Percentiles rank a stretch among this genome's conserved stretches.
Evolutionary conservation across 23 tunicate species (phyloP).

Genomic region (Ascidia mentula): DNA sequence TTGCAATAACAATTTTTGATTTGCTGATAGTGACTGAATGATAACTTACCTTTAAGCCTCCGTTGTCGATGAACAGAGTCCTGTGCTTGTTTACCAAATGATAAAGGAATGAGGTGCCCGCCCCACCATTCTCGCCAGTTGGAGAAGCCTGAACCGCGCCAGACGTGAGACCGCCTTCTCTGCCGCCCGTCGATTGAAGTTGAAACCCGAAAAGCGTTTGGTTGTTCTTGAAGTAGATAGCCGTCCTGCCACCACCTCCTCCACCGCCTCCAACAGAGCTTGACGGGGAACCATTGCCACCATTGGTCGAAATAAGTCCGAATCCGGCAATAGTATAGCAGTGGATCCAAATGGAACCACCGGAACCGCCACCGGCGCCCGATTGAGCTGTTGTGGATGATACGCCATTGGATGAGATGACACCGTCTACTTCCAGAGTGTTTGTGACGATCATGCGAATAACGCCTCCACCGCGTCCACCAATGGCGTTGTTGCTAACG

Average conservation of each 20-base stretch:
- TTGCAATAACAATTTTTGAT: too few species aligned
- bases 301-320: conserved; percentile 12
- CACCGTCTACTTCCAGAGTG: conserved; percentile 28
- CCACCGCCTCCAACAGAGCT: conserved; percentile 11
- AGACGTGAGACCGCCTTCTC: not conserved
- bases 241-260: conserved; percentile 22
- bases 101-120: conserved; percentile 20
- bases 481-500: not conserved
- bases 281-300: conserved; percentile 17
- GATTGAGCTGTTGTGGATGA: not conserved
- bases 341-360: conserved; percentile 32
- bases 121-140: conserved; percentile 23
- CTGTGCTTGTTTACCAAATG: conserved; percentile 25
- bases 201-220: conserved; percentile 14
- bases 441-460: conserved; percentile 9
- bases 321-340: not conserved
- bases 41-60: conserved; percentile 15
- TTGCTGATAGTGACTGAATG: too few species aligned
- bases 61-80: conserved; percentile 23
- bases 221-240: conserved; percentile 13
- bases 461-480: conserved; percentile 34
- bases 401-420: conserved; percentile 10
- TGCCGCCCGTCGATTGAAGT: conserved; percentile 2
- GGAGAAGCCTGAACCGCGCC: not conserved
- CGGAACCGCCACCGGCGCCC: conserved; percentile 26